Conservation (phyloP, 2,113 vertebrate species). For the Calonectris borealis region DNA sequence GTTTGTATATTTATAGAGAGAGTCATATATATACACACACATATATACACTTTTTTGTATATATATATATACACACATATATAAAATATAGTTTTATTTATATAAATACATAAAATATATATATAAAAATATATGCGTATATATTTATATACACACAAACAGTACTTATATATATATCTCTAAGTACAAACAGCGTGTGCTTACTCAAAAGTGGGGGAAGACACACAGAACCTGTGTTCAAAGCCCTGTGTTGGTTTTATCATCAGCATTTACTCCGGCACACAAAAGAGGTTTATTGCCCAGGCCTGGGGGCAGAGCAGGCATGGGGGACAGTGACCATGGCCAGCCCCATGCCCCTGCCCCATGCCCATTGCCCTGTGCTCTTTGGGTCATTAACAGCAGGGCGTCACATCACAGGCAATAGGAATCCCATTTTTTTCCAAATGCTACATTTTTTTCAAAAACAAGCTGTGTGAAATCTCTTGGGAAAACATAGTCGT, state of each 20-base stretch:
- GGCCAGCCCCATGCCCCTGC: constrained; percentile 20
- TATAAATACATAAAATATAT: too few species aligned
- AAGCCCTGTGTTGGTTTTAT: background rate
- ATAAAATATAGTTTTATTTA: too few species aligned
- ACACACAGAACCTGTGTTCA: background rate
- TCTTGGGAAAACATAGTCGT: background rate
- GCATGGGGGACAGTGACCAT: background rate
- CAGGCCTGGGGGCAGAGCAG: background rate
- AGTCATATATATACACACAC: too few species aligned
- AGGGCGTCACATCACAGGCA: background rate
- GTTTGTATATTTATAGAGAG: background rate
- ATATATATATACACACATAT: too few species aligned
- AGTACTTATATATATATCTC: background rate
- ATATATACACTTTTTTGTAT: too few species aligned
- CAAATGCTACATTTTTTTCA: background rate
- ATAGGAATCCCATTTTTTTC: background rate
- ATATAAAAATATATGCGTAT: too few species aligned
- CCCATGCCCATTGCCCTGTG: background rate
- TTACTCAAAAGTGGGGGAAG: too few species aligned
- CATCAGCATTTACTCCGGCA: rapidly evolving
- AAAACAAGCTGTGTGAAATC: background rate
- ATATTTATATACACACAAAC: background rate
- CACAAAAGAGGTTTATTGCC: too few species aligned
- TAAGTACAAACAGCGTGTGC: background rate
- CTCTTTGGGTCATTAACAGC: background rate